Evolutionary conservation across 2,797 vertebrate species (phyloP).

Genomic region (Vireo griseus): DNA sequence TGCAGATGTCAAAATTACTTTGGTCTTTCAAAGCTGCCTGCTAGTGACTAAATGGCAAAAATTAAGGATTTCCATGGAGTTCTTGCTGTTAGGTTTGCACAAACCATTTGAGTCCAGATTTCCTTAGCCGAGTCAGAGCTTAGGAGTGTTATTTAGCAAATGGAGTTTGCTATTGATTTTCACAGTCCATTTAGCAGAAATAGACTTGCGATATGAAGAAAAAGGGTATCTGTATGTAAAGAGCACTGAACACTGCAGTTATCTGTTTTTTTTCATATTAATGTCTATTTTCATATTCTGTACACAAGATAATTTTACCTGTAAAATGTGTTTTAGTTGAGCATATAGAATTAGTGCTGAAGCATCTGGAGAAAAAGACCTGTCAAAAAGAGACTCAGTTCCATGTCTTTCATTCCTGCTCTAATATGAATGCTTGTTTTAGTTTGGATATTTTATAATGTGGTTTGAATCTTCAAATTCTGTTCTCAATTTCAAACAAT

Average conservation of each 20-base stretch:
- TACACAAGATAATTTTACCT: neutral
- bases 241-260: neutral
- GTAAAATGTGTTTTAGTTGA: neutral
- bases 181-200: conserved; percentile 43
- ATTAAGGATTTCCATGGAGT: neutral
- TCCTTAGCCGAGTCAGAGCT: neutral
- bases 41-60: neutral
- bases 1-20: neutral
- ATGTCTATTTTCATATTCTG: neutral
- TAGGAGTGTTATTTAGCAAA: conserved; percentile 31
- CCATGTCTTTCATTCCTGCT: neutral
- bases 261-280: neutral
- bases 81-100: neutral
- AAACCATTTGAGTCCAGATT: neutral
- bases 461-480: neutral
- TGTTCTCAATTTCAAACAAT: neutral
- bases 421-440: neutral
- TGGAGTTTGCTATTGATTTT: conserved; percentile 55
- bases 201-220: neutral
- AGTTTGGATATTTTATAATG: neutral
- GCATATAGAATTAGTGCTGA: neutral
- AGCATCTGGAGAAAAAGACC: neutral
- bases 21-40: neutral
- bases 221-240: neutral
- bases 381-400: neutral